Conservation (phyloP, 2,797 vertebrate genomes). For the Rhabdomys pumilio region DNA sequence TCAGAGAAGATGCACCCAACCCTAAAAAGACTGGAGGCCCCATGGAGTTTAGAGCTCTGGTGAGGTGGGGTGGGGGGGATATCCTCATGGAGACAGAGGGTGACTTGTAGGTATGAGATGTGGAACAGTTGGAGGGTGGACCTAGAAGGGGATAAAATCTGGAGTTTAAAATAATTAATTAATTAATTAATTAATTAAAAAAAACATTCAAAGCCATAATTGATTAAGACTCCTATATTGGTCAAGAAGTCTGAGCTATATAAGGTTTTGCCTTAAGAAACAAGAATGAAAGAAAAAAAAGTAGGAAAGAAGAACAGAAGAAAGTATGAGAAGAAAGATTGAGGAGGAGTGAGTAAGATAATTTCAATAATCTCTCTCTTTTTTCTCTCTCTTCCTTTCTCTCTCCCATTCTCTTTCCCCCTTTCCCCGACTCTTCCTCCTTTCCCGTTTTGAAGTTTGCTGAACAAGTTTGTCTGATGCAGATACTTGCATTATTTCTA, state of each 20-base stretch:
- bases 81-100: too few species aligned
- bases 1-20: too few species aligned
- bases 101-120: too few species aligned
- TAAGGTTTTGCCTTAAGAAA: not conserved
- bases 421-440: not conserved
- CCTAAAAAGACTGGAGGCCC: too few species aligned
- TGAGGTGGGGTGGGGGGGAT: too few species aligned
- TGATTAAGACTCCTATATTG: not conserved
- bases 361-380: not conserved
- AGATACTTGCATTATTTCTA: not conserved
- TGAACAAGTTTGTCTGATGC: not conserved
- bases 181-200: too few species aligned
- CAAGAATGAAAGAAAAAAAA: too few species aligned
- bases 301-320: not conserved
- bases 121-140: too few species aligned
- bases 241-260: not conserved
- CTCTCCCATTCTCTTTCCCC: not conserved
- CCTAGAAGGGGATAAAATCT: too few species aligned
- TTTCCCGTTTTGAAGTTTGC: not conserved
- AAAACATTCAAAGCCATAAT: not conserved
- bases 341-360: not conserved
- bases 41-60: too few species aligned
- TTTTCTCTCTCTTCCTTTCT: not conserved
- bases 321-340: not conserved
- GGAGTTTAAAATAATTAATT: too few species aligned